These are phyloP conservation scores for Etheostoma spectabile DNA, from an alignment of 2,113 vertebrate species.

Conservation along the genomic window DNA sequence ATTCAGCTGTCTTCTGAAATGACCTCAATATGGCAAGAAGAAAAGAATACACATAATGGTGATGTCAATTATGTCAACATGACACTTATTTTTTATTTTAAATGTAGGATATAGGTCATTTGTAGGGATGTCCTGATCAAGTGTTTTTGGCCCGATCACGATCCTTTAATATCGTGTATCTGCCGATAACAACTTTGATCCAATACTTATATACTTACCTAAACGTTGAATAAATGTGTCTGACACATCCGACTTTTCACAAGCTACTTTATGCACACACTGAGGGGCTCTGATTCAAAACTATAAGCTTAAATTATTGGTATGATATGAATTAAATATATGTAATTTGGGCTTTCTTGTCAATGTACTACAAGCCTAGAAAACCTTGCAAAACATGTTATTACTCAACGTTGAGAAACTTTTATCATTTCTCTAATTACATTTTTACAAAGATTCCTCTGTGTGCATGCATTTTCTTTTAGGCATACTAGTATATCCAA, in stretches of 20 bases:
- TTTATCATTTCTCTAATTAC: neutral
- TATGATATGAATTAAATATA: neutral
- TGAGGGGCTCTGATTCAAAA: neutral
- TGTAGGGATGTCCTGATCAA: neutral
- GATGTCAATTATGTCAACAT: neutral
- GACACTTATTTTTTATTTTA: neutral
- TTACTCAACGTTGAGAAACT: neutral
- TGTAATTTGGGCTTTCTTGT: neutral
- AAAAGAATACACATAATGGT: neutral
- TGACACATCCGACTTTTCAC: neutral
- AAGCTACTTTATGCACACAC: neutral
- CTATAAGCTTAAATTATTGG: neutral
- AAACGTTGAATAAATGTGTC: neutral
- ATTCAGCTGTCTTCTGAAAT: slow-evolving; percentile 18
- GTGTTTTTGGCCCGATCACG: no score
- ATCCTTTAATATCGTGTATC: neutral
- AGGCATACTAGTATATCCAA: neutral
- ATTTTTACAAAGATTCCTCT: neutral
- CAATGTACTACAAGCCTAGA: neutral
- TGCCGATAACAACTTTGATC: neutral
- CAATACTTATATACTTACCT: neutral
- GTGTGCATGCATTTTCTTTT: neutral
- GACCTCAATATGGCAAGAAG: slow-evolving; percentile 21
- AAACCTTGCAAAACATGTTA: neutral
- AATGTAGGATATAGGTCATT: neutral